Conservation (phyloP, 2,888 invertebrate species). For the Falcaria lacertinaria region DNA sequence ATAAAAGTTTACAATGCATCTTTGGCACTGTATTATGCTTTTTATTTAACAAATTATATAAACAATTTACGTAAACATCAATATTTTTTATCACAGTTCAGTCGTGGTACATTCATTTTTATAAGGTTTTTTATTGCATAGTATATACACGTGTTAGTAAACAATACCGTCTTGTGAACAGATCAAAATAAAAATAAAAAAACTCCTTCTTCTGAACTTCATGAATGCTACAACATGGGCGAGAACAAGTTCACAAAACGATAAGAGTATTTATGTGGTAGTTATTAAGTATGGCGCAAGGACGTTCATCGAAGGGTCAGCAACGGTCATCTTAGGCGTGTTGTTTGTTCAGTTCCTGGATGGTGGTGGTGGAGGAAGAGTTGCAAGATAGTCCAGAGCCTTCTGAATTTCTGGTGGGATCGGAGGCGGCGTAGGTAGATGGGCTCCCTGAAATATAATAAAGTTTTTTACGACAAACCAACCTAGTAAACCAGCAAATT, state of each 20-base stretch:
- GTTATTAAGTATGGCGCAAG: constrained; percentile 14
- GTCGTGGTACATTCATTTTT: constrained; percentile 58
- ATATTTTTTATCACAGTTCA: constrained; percentile 76
- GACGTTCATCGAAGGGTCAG: not conserved
- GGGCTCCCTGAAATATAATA: constrained; percentile 79
- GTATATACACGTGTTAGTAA: constrained; percentile 28
- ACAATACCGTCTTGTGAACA: constrained; percentile 45
- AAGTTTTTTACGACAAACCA: too few species aligned
- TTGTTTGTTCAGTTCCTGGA: constrained; percentile 37
- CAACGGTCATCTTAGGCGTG: not conserved
- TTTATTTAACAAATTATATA: constrained; percentile 52
- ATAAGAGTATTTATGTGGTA: constrained; percentile 32
- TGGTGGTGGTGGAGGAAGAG: constrained; percentile 78
- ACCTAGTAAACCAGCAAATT: too few species aligned
- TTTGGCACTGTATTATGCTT: constrained; percentile 73
- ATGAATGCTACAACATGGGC: constrained; percentile 2
- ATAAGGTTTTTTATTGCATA: constrained; percentile 56
- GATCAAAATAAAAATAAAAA: constrained; percentile 13
- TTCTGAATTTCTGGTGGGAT: constrained; percentile 87
- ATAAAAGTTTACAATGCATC: constrained; percentile 64
- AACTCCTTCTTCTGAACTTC: too few species aligned
- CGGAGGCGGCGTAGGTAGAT: constrained; percentile 88
- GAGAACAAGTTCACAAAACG: constrained; percentile 49
- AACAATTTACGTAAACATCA: constrained; percentile 44
- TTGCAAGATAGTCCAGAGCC: constrained; percentile 85